Percentiles rank a stretch among this genome's conserved stretches.
phyloP scores from a whole-genome alignment of 2,888 invertebrate species.

The Penaeus monodon region DNA sequence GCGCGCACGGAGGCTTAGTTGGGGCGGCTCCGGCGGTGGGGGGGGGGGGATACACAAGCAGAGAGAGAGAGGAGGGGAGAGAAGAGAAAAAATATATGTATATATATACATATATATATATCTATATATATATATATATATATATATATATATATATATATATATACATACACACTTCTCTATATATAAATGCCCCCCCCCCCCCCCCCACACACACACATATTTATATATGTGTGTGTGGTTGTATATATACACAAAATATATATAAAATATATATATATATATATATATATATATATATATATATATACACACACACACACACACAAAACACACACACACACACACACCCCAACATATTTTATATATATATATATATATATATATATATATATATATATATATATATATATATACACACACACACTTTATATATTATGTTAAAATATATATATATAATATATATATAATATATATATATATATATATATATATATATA shows the following conservation, averaged over 20 bases:
- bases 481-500: background rate
- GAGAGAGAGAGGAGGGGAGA: too few relatives aligned
- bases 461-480: too few relatives aligned
- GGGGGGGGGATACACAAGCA: too few relatives aligned
- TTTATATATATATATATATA: background rate
- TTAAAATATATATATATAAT: too few relatives aligned
- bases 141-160: too few relatives aligned
- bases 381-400: too few relatives aligned
- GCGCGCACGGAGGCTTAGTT: too few relatives aligned
- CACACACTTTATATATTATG: background rate
- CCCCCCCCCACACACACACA: conserved; percentile 14
- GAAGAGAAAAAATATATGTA: too few relatives aligned
- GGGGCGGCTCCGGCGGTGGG: too few relatives aligned
- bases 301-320: background rate
- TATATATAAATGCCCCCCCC: background rate
- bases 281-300: conserved; percentile 8
- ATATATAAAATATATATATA: background rate
- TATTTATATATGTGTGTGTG: background rate
- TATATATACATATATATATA: too few relatives aligned
- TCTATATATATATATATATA: too few relatives aligned
- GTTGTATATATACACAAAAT: background rate
- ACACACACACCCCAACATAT: background rate
- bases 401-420: background rate
- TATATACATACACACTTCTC: too few relatives aligned
- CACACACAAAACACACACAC: background rate